Percentiles rank a stretch among this genome's conserved stretches.
Conservation (phyloP, 2,888 invertebrate genomes). For the Mactromeris polynyma region DNA sequence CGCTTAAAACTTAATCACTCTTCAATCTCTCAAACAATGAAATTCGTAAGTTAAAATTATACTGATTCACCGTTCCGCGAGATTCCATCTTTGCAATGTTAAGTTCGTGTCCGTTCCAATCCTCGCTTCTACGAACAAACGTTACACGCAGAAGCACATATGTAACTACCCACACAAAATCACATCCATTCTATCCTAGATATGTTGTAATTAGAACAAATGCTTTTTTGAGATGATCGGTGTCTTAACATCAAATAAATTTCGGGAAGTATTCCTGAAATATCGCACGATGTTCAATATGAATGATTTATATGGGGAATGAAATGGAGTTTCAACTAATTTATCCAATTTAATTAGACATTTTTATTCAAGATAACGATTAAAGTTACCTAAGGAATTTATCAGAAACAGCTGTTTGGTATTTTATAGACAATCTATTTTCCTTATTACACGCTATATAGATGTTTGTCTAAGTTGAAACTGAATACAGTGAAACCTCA, state of each 20-base stretch:
- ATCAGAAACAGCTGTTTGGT: background rate
- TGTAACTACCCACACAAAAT: too few relatives aligned
- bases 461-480: too few relatives aligned
- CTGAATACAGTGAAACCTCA: too few relatives aligned
- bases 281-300: background rate
- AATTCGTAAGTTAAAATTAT: too few relatives aligned
- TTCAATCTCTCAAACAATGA: background rate
- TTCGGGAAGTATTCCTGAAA: background rate
- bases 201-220: background rate
- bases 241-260: background rate
- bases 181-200: background rate
- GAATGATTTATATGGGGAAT: background rate
- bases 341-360: conserved; percentile 14
- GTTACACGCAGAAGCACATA: too few relatives aligned
- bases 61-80: too few relatives aligned
- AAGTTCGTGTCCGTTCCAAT: too few relatives aligned
- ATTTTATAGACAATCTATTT: background rate
- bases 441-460: background rate
- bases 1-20: conserved; percentile 5
- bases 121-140: too few relatives aligned
- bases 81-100: too few relatives aligned
- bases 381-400: background rate
- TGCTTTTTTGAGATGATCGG: background rate
- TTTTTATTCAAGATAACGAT: background rate
- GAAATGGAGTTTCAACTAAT: background rate